These are phyloP conservation scores for Muscicapa comitata DNA, from an alignment of 2,797 vertebrate species.

Conservation along the genomic window DNA sequence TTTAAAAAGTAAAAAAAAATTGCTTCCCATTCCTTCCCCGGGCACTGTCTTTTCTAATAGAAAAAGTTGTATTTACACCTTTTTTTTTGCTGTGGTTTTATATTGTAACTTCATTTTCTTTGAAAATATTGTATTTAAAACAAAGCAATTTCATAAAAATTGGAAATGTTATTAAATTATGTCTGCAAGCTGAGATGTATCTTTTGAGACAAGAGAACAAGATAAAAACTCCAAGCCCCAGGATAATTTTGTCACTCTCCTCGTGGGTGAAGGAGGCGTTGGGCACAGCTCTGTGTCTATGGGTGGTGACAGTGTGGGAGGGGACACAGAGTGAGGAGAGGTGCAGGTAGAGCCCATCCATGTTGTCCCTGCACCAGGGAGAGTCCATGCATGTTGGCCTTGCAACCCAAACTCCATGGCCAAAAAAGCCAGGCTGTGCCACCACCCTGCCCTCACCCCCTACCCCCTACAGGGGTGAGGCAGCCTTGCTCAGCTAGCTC, in stretches of 20 bases:
- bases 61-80: slow-evolving; percentile 40
- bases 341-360: neutral
- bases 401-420: fast-evolving
- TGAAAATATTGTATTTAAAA: slow-evolving; percentile 69
- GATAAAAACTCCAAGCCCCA: neutral
- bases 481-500: neutral
- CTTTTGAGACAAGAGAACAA: neutral
- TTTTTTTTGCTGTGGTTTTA: slow-evolving; percentile 57
- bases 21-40: neutral
- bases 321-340: fast-evolving
- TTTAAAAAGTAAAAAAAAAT: slow-evolving; percentile 19
- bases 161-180: slow-evolving; percentile 57
- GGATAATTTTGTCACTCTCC: neutral
- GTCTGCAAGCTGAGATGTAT: slow-evolving; percentile 15
- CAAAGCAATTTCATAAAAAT: slow-evolving; percentile 49
- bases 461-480: fast-evolving
- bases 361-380: neutral
- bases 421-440: fast-evolving
- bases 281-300: neutral
- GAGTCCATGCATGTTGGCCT: neutral
- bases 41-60: slow-evolving; percentile 49
- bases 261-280: neutral
- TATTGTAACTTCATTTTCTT: slow-evolving; percentile 61
- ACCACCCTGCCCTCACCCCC: fast-evolving
- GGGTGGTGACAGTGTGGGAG: neutral